phyloP scores from a whole-genome alignment of 1,140 invertebrate species.

The Bombus haemorrhoidalis region DNA sequence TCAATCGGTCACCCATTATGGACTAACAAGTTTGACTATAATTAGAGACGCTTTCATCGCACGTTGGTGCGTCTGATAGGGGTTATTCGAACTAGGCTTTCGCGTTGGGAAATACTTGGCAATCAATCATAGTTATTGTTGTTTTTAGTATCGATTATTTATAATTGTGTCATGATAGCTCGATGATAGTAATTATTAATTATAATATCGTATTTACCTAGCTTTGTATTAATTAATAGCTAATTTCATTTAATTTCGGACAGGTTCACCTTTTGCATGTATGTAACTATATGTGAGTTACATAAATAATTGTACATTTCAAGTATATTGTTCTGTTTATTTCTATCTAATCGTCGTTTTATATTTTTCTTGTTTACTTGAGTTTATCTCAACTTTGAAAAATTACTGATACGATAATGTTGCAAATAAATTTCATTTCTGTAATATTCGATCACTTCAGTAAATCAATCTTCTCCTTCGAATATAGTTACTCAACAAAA shows the following conservation, averaged over 20 bases:
- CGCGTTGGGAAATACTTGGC: conserved; percentile 75
- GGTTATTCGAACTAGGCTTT: conserved; percentile 28
- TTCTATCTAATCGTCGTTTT: not conserved
- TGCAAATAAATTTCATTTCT: not conserved
- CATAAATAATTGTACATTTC: too few species aligned
- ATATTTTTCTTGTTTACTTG: not conserved
- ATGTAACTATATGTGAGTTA: not conserved
- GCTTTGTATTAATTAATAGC: not conserved
- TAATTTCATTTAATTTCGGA: not conserved
- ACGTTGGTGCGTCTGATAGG: not conserved
- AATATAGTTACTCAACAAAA: not conserved
- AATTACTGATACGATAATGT: too few species aligned
- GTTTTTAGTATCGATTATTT: conserved; percentile 70
- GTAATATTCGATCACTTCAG: not conserved
- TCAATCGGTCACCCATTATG: not conserved
- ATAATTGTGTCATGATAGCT: conserved; percentile 54
- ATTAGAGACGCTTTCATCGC: conserved; percentile 43
- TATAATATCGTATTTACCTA: not conserved
- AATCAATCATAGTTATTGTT: conserved; percentile 66
- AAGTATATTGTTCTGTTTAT: not conserved
- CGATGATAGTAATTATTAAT: too few species aligned
- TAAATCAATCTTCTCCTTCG: too few species aligned
- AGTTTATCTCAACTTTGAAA: not conserved
- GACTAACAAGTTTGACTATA: conserved; percentile 47
- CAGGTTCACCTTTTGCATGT: too few species aligned